Evolutionary conservation across 64 coral and sea anemone species (phyloP).

Genomic region (Montipora capricornis): DNA sequence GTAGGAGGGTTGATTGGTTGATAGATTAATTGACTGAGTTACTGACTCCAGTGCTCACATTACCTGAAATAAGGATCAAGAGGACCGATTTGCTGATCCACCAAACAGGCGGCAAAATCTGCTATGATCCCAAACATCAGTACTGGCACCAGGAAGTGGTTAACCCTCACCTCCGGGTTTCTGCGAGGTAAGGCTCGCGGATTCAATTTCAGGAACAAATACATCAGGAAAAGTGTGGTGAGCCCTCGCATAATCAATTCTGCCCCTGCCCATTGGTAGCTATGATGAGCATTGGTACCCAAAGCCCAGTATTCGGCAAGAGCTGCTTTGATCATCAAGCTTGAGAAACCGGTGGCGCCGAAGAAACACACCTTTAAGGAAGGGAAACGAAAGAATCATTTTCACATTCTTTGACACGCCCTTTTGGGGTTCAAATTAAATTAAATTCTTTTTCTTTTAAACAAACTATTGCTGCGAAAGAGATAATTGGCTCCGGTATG

Average conservation of each 20-base stretch:
- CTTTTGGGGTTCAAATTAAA: no score
- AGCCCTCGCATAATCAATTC: slow-evolving; percentile 55
- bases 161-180: slow-evolving; percentile 58
- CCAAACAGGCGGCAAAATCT: slow-evolving; percentile 35
- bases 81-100: slow-evolving; percentile 66
- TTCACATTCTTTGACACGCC: no score
- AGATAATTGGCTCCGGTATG: no score
- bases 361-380: slow-evolving; percentile 62
- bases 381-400: background rate
- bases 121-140: slow-evolving; percentile 72
- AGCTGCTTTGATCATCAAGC: slow-evolving; percentile 64
- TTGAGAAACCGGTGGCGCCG: slow-evolving; percentile 64
- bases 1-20: background rate
- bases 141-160: slow-evolving; percentile 63
- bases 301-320: slow-evolving; percentile 28
- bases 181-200: slow-evolving; percentile 9
- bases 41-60: background rate
- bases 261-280: slow-evolving; percentile 60
- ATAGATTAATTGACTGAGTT: no score
- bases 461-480: no score
- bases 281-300: no score
- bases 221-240: slow-evolving; percentile 61
- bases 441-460: no score
- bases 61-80: slow-evolving; percentile 48
- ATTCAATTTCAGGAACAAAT: slow-evolving; percentile 60